Evolutionary conservation across 2,888 invertebrate species (phyloP).

Genomic region (Nemapogon koenigi): DNA sequence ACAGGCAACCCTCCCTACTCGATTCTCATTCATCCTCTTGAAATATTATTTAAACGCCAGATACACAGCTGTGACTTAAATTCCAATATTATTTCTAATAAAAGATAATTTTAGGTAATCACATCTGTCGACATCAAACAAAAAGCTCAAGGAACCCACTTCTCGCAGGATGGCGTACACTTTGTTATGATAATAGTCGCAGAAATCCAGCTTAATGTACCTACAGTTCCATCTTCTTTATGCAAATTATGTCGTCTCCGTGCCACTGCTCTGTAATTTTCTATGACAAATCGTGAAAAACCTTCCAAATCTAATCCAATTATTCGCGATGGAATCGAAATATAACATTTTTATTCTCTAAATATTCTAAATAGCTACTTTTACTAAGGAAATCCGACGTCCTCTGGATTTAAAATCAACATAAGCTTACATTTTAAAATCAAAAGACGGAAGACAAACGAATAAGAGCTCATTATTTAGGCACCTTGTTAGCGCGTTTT

Average conservation of each 20-base stretch:
- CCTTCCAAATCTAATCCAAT: background rate
- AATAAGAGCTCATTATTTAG: too few relatives aligned
- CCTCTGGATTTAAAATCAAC: background rate
- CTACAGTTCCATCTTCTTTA: constrained; percentile 21
- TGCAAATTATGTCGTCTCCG: constrained; percentile 18
- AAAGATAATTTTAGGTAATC: constrained; percentile 26
- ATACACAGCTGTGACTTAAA: constrained; percentile 7
- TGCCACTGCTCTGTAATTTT: constrained; percentile 4
- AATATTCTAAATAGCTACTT: background rate
- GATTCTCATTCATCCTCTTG: constrained; percentile 2
- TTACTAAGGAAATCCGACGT: background rate
- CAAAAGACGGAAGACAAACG: background rate
- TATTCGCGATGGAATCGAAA: background rate
- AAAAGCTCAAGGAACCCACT: constrained; percentile 10
- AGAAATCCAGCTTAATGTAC: constrained; percentile 17
- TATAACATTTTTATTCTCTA: background rate
- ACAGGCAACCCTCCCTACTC: background rate
- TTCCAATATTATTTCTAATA: constrained; percentile 26
- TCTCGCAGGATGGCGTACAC: constrained; percentile 14
- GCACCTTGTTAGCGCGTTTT: too few relatives aligned
- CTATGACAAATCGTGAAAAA: background rate
- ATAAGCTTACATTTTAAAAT: background rate
- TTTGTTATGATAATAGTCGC: constrained; percentile 19
- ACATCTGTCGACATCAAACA: constrained; percentile 13
- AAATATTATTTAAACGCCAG: constrained; percentile 9